Evolutionary conservation across 1,140 invertebrate species (phyloP).

Genomic region (roundworm (Caenorhabditis elegans)): DNA sequence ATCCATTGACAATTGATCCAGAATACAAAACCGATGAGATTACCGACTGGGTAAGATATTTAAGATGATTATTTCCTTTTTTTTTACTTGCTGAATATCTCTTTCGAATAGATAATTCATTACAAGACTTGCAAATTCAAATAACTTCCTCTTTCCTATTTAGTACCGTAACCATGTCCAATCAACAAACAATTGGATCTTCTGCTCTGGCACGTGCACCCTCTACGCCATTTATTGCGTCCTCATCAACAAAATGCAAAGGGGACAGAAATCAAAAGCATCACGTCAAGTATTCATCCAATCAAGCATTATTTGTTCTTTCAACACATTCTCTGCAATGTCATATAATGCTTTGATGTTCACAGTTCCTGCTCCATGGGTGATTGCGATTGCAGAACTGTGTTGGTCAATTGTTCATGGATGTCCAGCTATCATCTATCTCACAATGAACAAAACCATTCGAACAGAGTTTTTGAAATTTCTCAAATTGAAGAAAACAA

Average conservation of each 20-base stretch:
- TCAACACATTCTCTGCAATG: slow-evolving; percentile 11
- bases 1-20: not conserved
- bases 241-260: not conserved
- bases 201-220: not conserved
- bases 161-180: not conserved
- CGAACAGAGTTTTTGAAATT: not conserved
- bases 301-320: slow-evolving; percentile 22
- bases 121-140: no score
- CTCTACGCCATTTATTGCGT: not conserved
- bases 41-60: not conserved
- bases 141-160: not conserved
- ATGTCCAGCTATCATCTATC: not conserved
- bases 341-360: not conserved
- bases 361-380: not conserved
- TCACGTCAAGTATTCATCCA: slow-evolving; percentile 2
- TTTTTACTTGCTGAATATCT: no score
- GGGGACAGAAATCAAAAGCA: not conserved
- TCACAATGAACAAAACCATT: not conserved
- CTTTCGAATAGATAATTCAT: no score
- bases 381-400: not conserved
- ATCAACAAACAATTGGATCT: not conserved
- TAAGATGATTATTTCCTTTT: not conserved
- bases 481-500: not conserved
- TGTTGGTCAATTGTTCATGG: not conserved
- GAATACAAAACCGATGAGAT: not conserved